Evolutionary conservation across 2,113 vertebrate genomes (phyloP), one percentile per base, ranked within the genome.

Genomic region (Dinomys branickii): DNA sequence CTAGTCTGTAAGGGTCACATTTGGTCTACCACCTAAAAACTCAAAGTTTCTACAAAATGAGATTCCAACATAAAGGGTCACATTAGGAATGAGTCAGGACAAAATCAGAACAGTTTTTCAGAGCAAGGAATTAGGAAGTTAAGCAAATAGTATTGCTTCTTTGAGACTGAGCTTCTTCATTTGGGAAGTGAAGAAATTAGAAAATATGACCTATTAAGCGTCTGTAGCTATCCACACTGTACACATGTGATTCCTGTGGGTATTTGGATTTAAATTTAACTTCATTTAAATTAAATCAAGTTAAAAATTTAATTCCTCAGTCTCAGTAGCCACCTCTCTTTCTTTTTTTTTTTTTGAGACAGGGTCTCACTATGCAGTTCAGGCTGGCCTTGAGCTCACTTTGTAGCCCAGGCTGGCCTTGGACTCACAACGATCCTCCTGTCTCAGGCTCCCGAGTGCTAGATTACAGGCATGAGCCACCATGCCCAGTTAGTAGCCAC

Each of bases 51-150:
- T 93, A 20, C 0, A 1, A 35, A 87, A 88, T 28, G 35, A 30
- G 58, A 93, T 94, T 96, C 95, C 85, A 85, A 87, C 88, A 96
- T 22, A 81, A 85, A 96, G 13, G 78, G 73, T 94, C 94, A 82
- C 47, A 44, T 69, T 67, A 63, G n/a, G 54, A 91, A 73, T 77
- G 28, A 38, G 35, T 71, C 6, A 24, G 90, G 88, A 94, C 77
- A 94, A 97, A 86, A 78, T 77, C 14, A 93, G 85, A 91, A 90
- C 54, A 56, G 59, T 85, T 47, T 90, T 92, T 97, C 65, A 65
- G 84, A 73, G 50, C 13, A 38, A 84, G 65, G 58, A 91, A 65
- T 91, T 93, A 65, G 92, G 95, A 97, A 94, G 73, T 95, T 95
- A 52, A 47, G 77, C 44, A 88, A 88, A 85, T 56, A 75, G 61